Evolutionary conservation across 1,140 invertebrate species (phyloP).

Genomic region (Microplitis mediator): DNA sequence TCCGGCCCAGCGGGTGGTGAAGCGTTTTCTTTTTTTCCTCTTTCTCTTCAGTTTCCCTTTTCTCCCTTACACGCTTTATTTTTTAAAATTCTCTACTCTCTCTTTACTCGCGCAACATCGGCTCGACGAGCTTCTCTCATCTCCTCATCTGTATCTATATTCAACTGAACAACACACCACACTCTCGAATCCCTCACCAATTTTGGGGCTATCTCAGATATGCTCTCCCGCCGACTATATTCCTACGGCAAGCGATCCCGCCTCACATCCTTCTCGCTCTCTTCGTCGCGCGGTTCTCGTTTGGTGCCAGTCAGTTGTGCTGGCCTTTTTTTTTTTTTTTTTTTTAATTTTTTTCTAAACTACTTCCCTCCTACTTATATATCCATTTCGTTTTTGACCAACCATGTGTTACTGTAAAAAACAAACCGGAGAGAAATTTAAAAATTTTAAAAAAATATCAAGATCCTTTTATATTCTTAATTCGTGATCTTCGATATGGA

Average conservation of each 20-base stretch:
- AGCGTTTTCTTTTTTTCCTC: slow-evolving; percentile 34
- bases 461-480: too few relatives aligned
- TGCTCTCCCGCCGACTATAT: slow-evolving; percentile 19
- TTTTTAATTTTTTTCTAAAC: neutral
- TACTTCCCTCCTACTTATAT: slow-evolving; percentile 12
- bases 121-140: neutral
- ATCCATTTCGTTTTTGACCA: slow-evolving; percentile 32
- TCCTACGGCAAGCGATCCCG: slow-evolving; percentile 16
- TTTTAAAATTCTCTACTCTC: slow-evolving; percentile 36
- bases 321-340: slow-evolving; percentile 29
- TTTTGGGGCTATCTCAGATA: slow-evolving; percentile 8
- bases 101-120: neutral
- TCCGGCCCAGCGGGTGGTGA: slow-evolving; percentile 54
- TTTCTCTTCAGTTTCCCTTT: slow-evolving; percentile 26
- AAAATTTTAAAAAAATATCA: too few relatives aligned
- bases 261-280: slow-evolving; percentile 4
- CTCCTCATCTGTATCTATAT: neutral
- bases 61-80: slow-evolving; percentile 24
- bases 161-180: neutral
- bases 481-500: neutral
- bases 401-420: neutral
- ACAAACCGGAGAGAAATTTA: neutral
- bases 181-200: slow-evolving; percentile 15
- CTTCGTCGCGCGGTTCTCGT: slow-evolving; percentile 30
- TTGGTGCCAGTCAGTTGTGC: slow-evolving; percentile 36